These are phyloP conservation scores for Dolichomitus sp. DNA, from an alignment of 2,888 invertebrate genomes.

Conservation along the genomic window DNA sequence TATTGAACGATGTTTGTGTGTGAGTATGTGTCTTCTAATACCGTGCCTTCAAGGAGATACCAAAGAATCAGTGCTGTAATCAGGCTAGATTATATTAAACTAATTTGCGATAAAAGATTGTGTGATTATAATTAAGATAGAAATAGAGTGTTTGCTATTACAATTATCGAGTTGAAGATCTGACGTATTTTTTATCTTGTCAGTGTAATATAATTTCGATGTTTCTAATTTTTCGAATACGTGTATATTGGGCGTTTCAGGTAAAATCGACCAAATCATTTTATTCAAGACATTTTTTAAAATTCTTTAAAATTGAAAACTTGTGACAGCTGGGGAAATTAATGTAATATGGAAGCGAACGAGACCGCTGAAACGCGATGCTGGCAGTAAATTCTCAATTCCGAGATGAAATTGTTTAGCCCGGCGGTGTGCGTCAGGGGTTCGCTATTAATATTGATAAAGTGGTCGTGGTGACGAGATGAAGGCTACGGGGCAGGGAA, in stretches of 20 bases:
- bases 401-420: conserved; percentile 18
- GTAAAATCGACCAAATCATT: too few species aligned
- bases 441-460: conserved; percentile 38
- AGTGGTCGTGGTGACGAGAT: conserved; percentile 10
- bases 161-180: conserved; percentile 61
- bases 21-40: conserved; percentile 24
- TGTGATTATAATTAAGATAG: conserved; percentile 62
- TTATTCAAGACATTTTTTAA: not conserved
- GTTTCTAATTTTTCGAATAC: too few species aligned
- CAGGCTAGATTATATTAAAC: conserved; percentile 60
- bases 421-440: not conserved
- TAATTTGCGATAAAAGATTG: conserved; percentile 66
- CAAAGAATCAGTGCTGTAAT: conserved; percentile 55
- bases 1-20: conserved; percentile 51
- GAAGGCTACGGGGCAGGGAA: not conserved
- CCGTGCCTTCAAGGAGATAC: conserved; percentile 34
- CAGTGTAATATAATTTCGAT: not conserved
- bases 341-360: not conserved
- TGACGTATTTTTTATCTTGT: not conserved
- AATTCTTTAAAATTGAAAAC: not conserved
- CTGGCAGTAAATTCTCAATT: conserved; percentile 34
- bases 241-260: too few species aligned
- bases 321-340: not conserved
- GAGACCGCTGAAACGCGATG: not conserved
- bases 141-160: conserved; percentile 37